Percentiles rank a stretch among this genome's conserved stretches.
Evolutionary conservation across 2,113 vertebrate species (phyloP).

Genomic region (Leucosticte australis): DNA sequence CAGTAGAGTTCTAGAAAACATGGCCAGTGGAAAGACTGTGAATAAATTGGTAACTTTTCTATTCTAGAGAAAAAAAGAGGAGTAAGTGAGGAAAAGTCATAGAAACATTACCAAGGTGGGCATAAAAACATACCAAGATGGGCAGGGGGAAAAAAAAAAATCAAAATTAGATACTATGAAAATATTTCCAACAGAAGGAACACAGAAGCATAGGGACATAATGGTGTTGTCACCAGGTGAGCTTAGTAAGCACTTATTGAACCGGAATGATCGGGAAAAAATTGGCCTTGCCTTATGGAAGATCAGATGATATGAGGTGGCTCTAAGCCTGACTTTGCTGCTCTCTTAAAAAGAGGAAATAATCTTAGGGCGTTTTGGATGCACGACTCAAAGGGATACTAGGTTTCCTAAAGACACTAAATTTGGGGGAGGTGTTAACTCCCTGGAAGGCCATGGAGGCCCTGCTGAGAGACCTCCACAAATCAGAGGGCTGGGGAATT

Average conservation of each 20-base stretch:
- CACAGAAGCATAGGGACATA: background rate
- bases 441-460: background rate
- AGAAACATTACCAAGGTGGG: background rate
- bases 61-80: background rate
- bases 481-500: background rate
- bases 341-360: background rate
- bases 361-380: background rate
- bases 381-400: background rate
- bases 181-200: background rate
- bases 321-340: background rate
- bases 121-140: background rate
- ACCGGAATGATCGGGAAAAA: background rate
- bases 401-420: background rate
- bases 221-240: accelerated
- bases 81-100: background rate
- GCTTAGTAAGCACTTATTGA: background rate
- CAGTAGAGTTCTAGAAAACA: background rate
- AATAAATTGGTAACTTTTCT: background rate
- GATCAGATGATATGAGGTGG: background rate
- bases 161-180: background rate
- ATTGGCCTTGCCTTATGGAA: background rate
- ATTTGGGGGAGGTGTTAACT: background rate
- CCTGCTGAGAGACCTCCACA: background rate
- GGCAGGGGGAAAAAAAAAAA: accelerated
- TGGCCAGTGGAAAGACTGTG: background rate